Conservation (phyloP, 1,140 invertebrate species). For the Acyrthosiphon pisum region DNA sequence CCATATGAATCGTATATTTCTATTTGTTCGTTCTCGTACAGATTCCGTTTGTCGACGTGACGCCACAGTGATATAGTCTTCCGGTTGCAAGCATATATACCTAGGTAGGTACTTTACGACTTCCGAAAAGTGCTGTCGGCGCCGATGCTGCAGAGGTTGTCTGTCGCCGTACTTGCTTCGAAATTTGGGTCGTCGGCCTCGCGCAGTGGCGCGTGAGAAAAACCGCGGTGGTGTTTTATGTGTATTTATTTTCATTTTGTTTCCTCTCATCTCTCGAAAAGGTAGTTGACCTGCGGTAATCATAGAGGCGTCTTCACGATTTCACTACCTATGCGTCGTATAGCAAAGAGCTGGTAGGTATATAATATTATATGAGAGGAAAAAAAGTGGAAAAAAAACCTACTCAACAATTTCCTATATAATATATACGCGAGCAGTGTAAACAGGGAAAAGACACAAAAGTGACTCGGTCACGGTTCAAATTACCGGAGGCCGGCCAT, state of each 20-base stretch:
- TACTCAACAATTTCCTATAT: slow-evolving; percentile 44
- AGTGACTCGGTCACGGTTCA: slow-evolving; percentile 53
- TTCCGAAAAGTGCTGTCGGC: not conserved
- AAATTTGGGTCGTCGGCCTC: not conserved
- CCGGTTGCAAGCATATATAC: not conserved
- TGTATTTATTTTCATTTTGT: slow-evolving; percentile 1
- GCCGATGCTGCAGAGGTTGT: not conserved
- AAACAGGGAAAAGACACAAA: slow-evolving; percentile 49
- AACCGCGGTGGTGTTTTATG: not conserved
- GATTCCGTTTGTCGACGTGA: too few species aligned
- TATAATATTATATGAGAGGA: not conserved
- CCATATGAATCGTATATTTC: too few species aligned
- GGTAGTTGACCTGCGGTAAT: slow-evolving; percentile 31
- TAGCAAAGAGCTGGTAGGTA: not conserved
- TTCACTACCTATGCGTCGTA: not conserved
- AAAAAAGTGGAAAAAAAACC: slow-evolving; percentile 21
- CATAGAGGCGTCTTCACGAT: slow-evolving; percentile 55
- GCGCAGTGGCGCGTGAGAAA: slow-evolving; percentile 24
- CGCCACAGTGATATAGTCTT: too few species aligned
- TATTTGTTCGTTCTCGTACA: too few species aligned
- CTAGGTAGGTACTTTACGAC: not conserved
- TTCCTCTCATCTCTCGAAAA: not conserved
- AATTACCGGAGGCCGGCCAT: slow-evolving; percentile 45
- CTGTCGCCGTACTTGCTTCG: not conserved
- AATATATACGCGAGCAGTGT: not conserved